Conservation (phyloP, 2,888 invertebrate species). For the Eupsilia transversa region DNA sequence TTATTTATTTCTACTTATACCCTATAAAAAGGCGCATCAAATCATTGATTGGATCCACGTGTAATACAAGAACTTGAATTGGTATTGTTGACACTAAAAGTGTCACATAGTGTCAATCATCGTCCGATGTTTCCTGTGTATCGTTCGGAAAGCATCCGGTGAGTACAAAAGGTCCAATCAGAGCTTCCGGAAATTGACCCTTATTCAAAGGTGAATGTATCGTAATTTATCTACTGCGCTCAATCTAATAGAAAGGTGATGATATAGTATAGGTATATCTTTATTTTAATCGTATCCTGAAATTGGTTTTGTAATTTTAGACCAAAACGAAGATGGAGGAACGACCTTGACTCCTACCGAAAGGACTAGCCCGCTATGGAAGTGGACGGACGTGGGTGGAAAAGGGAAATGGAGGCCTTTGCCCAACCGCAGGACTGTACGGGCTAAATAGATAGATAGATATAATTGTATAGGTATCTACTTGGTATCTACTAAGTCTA, state of each 20-base stretch:
- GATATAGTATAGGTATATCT: not conserved
- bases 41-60: not conserved
- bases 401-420: too few species aligned
- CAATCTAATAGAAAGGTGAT: slow-evolving; percentile 16
- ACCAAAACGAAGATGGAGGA: too few species aligned
- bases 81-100: not conserved
- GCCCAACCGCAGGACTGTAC: too few species aligned
- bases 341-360: too few species aligned
- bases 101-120: slow-evolving; percentile 24
- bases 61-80: not conserved
- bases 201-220: slow-evolving; percentile 44
- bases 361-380: too few species aligned
- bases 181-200: slow-evolving; percentile 58
- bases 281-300: too few species aligned
- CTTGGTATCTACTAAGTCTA: too few species aligned
- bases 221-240: slow-evolving; percentile 51
- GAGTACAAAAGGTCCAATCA: slow-evolving; percentile 58
- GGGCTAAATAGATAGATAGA: too few species aligned
- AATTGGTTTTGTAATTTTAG: not conserved
- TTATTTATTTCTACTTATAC: not conserved
- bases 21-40: not conserved
- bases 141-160: slow-evolving; percentile 18
- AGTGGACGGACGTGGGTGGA: too few species aligned
- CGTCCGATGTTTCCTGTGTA: slow-evolving; percentile 12
- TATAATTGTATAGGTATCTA: too few species aligned